phyloP scores from a whole-genome alignment of 2,888 invertebrate species.

The Steinernema hermaphroditum region DNA sequence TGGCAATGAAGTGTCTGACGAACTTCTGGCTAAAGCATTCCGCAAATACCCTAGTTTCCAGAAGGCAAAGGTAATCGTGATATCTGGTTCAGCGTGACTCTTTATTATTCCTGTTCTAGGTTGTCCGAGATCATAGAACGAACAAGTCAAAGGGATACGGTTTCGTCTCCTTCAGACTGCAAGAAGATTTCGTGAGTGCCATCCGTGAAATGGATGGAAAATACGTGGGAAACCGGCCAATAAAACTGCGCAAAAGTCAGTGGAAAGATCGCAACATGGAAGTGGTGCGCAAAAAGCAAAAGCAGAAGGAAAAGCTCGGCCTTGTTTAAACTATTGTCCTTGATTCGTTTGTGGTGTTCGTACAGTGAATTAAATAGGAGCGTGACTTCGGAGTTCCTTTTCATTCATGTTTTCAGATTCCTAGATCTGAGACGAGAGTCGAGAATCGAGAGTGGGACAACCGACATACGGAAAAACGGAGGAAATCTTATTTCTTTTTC shows the following conservation, averaged over 20 bases:
- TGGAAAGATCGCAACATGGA: constrained; percentile 89
- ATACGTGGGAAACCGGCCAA: constrained; percentile 97
- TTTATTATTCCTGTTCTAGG: no score
- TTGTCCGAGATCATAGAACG: constrained; percentile 90
- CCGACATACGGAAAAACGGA: no score
- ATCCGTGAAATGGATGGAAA: constrained; percentile 99
- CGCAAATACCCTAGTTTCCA: constrained; percentile 82
- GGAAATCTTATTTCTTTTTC: no score
- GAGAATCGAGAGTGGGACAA: no score
- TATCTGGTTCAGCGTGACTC: no score
- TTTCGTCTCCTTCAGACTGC: constrained; percentile 87
- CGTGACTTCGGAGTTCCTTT: no score
- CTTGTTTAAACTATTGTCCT: constrained; percentile 37
- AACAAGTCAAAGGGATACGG: constrained; percentile 99
- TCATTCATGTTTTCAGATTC: no score
- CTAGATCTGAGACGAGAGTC: no score
- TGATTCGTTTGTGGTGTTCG: not conserved
- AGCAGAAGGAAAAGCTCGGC: constrained; percentile 83
- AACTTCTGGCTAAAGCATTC: constrained; percentile 91
- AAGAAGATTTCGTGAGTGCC: constrained; percentile 83
- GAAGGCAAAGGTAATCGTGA: constrained; percentile 75
- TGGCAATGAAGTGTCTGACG: constrained; percentile 92
- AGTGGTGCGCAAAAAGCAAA: constrained; percentile 90
- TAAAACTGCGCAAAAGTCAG: constrained; percentile 91
- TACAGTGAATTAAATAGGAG: no score